Conservation (phyloP, 2,113 vertebrate species). For the Dipodomys spectabilis region DNA sequence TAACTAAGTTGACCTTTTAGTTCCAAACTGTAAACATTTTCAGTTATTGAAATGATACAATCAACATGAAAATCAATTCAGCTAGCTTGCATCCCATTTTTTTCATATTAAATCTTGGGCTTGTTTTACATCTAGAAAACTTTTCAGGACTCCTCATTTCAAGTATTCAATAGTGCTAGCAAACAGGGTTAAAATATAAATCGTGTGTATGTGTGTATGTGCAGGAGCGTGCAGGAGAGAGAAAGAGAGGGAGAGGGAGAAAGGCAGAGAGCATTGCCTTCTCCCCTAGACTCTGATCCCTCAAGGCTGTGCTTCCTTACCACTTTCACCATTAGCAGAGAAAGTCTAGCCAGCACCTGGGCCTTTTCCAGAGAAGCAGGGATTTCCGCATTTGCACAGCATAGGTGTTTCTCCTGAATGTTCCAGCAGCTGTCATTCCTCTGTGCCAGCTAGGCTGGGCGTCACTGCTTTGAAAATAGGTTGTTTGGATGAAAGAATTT, state of each 20-base stretch:
- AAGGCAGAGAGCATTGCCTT: background rate
- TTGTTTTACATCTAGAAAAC: background rate
- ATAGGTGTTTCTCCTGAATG: slow-evolving; percentile 37
- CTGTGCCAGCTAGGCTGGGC: slow-evolving; percentile 7
- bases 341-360: background rate
- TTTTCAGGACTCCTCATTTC: background rate
- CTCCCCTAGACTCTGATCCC: background rate
- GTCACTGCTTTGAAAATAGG: slow-evolving; percentile 20
- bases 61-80: background rate
- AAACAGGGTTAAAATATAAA: background rate
- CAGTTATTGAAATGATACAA: background rate
- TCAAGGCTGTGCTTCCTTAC: background rate
- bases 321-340: background rate
- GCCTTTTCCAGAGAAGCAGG: background rate
- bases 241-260: too few species aligned
- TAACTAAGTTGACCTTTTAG: background rate
- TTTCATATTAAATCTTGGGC: background rate
- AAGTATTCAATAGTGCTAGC: background rate
- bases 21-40: background rate
- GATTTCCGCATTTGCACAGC: slow-evolving; percentile 1
- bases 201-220: background rate
- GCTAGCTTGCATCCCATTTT: background rate
- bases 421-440: slow-evolving; percentile 23
- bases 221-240: too few species aligned
- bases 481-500: slow-evolving; percentile 24